Percentiles rank a stretch among this genome's conserved stretches.
Evolutionary conservation across 2,797 vertebrate species (phyloP).

Genomic region (Allobates femoralis): DNA sequence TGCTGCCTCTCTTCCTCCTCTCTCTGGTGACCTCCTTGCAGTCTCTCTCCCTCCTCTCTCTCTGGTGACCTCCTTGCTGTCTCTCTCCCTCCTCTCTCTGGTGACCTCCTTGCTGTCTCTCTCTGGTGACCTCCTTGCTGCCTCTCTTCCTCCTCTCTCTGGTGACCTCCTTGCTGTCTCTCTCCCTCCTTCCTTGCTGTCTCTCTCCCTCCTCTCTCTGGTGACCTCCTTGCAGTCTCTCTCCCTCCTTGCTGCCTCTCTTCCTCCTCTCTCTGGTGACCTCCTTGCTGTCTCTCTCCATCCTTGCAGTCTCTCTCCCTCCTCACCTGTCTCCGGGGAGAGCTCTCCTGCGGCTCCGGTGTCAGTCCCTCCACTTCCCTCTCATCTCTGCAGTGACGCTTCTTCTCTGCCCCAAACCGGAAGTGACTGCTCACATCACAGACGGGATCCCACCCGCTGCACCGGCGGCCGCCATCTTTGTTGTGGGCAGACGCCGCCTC

Average conservation of each 20-base stretch:
- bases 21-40: too few relatives aligned
- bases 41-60: too few relatives aligned
- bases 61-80: too few relatives aligned
- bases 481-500: neutral
- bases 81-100: too few relatives aligned
- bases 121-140: too few relatives aligned
- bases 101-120: too few relatives aligned
- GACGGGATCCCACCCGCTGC: neutral
- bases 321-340: slow-evolving; percentile 32
- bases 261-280: neutral
- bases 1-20: too few relatives aligned
- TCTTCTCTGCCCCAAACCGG: slow-evolving; percentile 11
- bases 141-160: neutral
- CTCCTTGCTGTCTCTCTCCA: neutral
- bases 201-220: slow-evolving; percentile 26
- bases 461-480: slow-evolving; percentile 9
- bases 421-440: neutral
- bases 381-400: slow-evolving; percentile 27
- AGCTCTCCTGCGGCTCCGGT: neutral
- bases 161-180: too few relatives aligned
- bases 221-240: too few relatives aligned
- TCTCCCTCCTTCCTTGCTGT: slow-evolving; percentile 31
- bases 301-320: too few relatives aligned
- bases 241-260: too few relatives aligned
- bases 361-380: slow-evolving; percentile 13